These are phyloP conservation scores for Spermophilus dauricus DNA, from an alignment of 2,113 vertebrate genomes.

Conservation along the genomic window DNA sequence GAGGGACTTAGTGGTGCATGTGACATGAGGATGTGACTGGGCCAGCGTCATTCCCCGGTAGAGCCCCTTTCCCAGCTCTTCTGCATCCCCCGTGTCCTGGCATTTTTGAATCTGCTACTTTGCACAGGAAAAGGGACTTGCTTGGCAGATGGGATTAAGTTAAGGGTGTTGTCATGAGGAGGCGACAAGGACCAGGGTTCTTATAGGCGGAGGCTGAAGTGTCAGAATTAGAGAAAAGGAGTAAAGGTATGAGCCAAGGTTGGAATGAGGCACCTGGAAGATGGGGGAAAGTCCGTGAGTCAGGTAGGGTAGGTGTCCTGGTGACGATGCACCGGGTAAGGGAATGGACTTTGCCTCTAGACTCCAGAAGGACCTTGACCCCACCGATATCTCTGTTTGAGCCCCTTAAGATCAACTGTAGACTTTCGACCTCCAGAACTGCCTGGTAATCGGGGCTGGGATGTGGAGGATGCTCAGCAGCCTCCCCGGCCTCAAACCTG, in stretches of 20 bases:
- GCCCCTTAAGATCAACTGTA: background rate
- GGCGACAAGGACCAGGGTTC: background rate
- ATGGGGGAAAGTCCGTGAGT: background rate
- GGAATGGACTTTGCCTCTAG: background rate
- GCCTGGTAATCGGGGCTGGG: no score
- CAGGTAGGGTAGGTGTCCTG: background rate
- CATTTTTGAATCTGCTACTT: background rate
- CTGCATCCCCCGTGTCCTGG: no score
- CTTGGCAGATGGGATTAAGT: background rate
- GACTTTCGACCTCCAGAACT: background rate
- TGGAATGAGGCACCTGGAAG: background rate
- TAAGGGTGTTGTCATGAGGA: background rate
- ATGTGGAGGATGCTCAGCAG: background rate
- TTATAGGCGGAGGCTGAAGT: background rate
- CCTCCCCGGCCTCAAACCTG: background rate
- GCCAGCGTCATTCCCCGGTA: no score
- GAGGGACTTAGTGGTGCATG: no score
- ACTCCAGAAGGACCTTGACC: background rate
- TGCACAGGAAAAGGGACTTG: background rate
- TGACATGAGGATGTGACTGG: rapidly evolving
- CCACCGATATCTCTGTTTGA: background rate
- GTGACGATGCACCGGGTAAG: background rate
- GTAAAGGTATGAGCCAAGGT: background rate
- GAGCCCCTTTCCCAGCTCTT: no score
- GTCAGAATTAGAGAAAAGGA: background rate